phyloP scores from a whole-genome alignment of 2,797 vertebrate species.

The Chelon auratus region DNA sequence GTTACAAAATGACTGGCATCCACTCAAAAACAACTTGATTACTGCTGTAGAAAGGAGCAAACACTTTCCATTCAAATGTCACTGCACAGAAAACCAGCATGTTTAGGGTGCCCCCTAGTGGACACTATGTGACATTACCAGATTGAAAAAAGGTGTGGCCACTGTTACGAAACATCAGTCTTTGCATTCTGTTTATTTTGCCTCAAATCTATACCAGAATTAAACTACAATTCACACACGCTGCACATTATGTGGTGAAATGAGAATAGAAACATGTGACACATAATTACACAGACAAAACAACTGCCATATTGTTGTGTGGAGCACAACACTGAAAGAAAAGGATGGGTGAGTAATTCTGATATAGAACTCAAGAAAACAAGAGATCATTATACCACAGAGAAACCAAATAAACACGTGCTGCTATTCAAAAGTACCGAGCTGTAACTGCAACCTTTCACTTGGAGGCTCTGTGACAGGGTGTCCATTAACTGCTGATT shows the following conservation, averaged over 20 bases:
- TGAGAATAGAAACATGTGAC: no score
- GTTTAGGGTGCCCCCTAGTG: conserved; percentile 46
- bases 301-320: no score
- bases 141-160: conserved; percentile 20
- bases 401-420: no score
- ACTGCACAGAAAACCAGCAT: neutral
- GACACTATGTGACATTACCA: conserved; percentile 28
- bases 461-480: no score
- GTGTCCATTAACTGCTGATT: no score
- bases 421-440: no score
- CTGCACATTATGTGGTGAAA: neutral
- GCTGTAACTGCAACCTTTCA: no score
- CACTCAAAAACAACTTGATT: neutral
- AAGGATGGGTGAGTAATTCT: no score
- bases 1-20: neutral
- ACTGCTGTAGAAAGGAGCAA: neutral
- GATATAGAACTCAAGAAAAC: no score
- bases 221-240: neutral
- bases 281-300: no score
- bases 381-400: no score
- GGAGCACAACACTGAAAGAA: no score
- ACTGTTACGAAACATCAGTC: neutral
- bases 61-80: neutral
- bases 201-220: neutral
- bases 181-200: neutral